Base-by-base conservation (phyloP, 2,113 vertebrate species). In the Proteles cristata region DNA sequence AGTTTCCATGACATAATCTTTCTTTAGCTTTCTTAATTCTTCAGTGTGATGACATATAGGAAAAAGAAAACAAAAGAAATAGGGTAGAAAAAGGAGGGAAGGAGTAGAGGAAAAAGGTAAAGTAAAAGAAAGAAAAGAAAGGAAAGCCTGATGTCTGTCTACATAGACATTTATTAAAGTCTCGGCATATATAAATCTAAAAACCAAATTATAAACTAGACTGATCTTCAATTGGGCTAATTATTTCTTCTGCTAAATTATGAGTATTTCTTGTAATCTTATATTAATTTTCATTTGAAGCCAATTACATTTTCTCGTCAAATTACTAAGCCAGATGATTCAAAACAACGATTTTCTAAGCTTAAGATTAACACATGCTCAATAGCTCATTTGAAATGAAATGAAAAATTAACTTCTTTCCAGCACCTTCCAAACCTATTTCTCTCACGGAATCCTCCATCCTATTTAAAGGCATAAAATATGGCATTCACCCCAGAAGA, bases 201-300 rank as follows among this genome's bases (percentile, higher is more conserved):
- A 45, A 26, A 71, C 11, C 0, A 93, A 66, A 93, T 50, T 65
- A 63, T 69, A 55, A 77, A 33, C 16, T 83, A 73, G 9, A 23
- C 15, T 93, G 1, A 0, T 66, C 23, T 82, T 7, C 1, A 80
- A 83, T 61, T 43, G 0, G 11, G 1, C 17, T 90, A 55, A 86
- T 85, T 85, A 81, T 83, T 87, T 87, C 21, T 83, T 17, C 33
- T 92, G 21, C 9, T 73, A 73, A 61, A 71, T 65, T 90, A 21
- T 81, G 9, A 87, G 4, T 50, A 2, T 26, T 79, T 95, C 15
- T 82, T 90, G 0, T 39, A 90, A 77, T 93, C 63, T 89, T 81
- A 35, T 35, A 85, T 68, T 96, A 94, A 66, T 31, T 84, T 73
- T 94, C 15, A 80, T 68, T 89, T 84, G 15, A 89, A 66, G 21